Evolutionary conservation across 2,797 vertebrate species (phyloP).

Genomic region (Netta rufina): DNA sequence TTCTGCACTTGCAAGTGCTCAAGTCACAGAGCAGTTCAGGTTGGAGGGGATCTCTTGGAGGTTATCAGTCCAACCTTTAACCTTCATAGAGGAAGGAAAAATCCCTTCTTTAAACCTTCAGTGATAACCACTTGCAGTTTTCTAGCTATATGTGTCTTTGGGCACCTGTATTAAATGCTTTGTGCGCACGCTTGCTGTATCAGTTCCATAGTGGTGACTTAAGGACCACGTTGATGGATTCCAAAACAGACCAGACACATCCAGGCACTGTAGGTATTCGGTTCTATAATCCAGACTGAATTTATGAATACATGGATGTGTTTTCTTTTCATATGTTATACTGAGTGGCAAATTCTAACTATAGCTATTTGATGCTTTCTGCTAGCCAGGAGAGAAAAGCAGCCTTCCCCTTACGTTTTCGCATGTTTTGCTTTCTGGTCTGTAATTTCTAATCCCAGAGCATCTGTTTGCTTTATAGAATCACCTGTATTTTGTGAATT

Average conservation of each 20-base stretch:
- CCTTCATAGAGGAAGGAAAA: constrained; percentile 43
- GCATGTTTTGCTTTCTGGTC: constrained; percentile 28
- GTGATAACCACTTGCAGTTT: constrained; percentile 50
- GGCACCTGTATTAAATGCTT: constrained; percentile 46
- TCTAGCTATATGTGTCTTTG: constrained; percentile 15
- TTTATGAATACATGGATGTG: constrained; percentile 42
- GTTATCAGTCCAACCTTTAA: constrained; percentile 18
- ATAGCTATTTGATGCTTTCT: not conserved
- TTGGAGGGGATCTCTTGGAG: constrained; percentile 15
- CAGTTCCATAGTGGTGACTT: constrained; percentile 67
- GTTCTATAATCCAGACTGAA: constrained; percentile 45
- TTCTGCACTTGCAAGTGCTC: not conserved
- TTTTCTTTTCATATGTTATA: constrained; percentile 42
- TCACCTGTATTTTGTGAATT: constrained; percentile 6
- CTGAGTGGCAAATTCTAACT: constrained; percentile 38
- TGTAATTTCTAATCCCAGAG: not conserved
- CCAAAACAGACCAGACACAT: constrained; percentile 50
- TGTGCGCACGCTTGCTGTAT: constrained; percentile 56
- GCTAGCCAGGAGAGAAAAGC: constrained; percentile 29
- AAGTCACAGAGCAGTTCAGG: not conserved
- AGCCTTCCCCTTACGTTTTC: not conserved
- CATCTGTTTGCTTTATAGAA: constrained; percentile 4
- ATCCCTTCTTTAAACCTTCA: constrained; percentile 45
- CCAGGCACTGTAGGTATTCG: not conserved
- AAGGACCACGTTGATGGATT: constrained; percentile 55